A percentile compares a stretch with the other conserved stretches of the same genome.
These are phyloP conservation scores for Drosophila truncata DNA, from an alignment of 1,140 invertebrate species.

Conservation along the genomic window DNA sequence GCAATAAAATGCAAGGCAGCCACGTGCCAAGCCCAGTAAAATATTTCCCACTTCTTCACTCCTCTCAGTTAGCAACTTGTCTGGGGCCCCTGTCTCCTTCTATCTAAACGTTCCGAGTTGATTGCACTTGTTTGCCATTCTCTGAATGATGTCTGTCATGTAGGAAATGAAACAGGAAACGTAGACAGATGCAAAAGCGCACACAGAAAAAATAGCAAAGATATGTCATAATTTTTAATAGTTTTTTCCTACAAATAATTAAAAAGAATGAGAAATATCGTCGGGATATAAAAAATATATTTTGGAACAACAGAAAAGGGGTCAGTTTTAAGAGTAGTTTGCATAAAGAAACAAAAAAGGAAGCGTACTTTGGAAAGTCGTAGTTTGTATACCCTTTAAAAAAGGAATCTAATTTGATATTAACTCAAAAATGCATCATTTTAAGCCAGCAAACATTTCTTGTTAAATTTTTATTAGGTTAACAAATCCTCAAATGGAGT, in stretches of 20 bases:
- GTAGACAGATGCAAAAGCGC: constrained; percentile 33
- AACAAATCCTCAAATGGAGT: no score
- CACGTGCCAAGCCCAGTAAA: constrained; percentile 39
- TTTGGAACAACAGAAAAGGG: neutral
- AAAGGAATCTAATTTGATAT: neutral
- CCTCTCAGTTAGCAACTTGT: constrained; percentile 30
- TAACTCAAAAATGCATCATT: neutral
- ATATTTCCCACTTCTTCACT: neutral
- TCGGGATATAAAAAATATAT: neutral
- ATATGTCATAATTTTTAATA: neutral
- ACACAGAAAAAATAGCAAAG: neutral
- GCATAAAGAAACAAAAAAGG: neutral
- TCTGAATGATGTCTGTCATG: constrained; percentile 58
- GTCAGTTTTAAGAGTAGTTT: neutral
- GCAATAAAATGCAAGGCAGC: constrained; percentile 38
- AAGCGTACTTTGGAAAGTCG: neutral
- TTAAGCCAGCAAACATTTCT: neutral
- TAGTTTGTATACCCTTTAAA: neutral
- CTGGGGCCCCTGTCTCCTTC: constrained; percentile 17
- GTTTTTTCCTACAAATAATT: neutral
- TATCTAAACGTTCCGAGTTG: constrained; percentile 42
- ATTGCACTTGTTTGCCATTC: constrained; percentile 73
- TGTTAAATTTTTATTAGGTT: neutral
- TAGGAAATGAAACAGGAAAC: constrained; percentile 77
- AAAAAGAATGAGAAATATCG: constrained; percentile 1